phyloP scores from a whole-genome alignment of 2,888 invertebrate species.

The Sesia bembeciformis region DNA sequence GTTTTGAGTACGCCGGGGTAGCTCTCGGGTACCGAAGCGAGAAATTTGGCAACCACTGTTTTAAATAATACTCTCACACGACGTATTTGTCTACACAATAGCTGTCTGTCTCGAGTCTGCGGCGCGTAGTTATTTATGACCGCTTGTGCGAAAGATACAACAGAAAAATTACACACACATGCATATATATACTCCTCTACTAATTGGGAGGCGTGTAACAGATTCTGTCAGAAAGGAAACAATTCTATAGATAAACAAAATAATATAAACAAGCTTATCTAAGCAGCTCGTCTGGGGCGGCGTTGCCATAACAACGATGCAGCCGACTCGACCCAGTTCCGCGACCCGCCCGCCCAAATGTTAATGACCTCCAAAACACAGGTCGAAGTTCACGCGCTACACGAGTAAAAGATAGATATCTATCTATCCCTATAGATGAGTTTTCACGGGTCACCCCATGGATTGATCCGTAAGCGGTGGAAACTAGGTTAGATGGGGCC shows the following conservation, averaged over 20 bases:
- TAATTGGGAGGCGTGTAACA: too few relatives aligned
- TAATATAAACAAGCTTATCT: neutral
- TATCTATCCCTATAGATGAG: constrained; percentile 42
- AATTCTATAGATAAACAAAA: neutral
- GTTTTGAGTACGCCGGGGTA: neutral
- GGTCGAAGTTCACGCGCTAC: constrained; percentile 71
- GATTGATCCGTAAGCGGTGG: constrained; percentile 59
- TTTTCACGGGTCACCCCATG: constrained; percentile 58
- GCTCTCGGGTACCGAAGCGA: neutral
- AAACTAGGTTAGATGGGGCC: constrained; percentile 53
- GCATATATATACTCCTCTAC: too few relatives aligned
- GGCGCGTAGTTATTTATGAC: too few relatives aligned
- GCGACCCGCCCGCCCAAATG: constrained; percentile 61
- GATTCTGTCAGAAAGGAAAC: too few relatives aligned
- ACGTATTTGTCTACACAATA: too few relatives aligned
- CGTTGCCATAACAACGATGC: constrained; percentile 56
- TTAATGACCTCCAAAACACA: constrained; percentile 74
- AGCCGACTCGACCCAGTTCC: constrained; percentile 62
- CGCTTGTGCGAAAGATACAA: too few relatives aligned
- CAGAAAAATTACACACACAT: too few relatives aligned
- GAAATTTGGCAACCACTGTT: too few relatives aligned
- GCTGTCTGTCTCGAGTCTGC: too few relatives aligned
- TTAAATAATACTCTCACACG: too few relatives aligned
- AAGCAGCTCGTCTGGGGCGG: constrained; percentile 25
- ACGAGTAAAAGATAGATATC: constrained; percentile 53